Base-by-base conservation (phyloP, 2,797 vertebrate species). In the Denticeps clupeoides region DNA sequence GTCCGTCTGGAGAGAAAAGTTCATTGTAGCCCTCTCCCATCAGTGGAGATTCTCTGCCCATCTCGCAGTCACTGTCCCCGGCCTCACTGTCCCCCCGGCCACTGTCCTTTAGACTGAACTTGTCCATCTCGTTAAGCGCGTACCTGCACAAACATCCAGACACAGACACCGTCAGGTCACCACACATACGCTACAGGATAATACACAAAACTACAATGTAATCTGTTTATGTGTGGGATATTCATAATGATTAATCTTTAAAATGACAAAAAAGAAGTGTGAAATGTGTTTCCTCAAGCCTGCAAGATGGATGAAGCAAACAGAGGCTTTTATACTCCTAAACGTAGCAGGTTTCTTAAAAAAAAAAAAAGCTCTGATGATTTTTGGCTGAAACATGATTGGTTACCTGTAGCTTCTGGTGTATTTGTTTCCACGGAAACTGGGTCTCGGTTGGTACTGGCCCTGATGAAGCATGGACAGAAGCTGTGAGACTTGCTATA, bases 381-480 rank as follows among this genome's bases (percentile, higher is more conserved):
- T 4, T 43, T 33, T 22, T 41, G 42, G 24, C 33, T 45, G 37
- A 60, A 41, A 58, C 29, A 46, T 59, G 46, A 53, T 66, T 61
- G 60, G 60, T 87, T 83, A 99, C 94, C 94, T 95, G 83, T 97
- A 97, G 76, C 92, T 97, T 71, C 93, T 81, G 64, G 93, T 93
- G 72, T 97, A 95, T 78, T 97, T 97, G 82, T 99, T 99, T 75
- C 93, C 94, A 80, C 93, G 87, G 83, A 99, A 99, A 79, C 87
- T 97, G 70, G 95, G 95, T 69, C 95, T 85, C 67, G 94, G 94
- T 75, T 99, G 94, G 80, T 96, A 99, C 51, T 97, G 94, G 65
- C 94, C 94, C 81, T 97, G 93, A 79, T 97, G 93, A 72, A 99
- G 93, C 90, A 99, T 96, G 9, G 93, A 96, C 68, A 99, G 91